These are phyloP conservation scores for Pedetes capensis DNA, from an alignment of 2,113 vertebrate species.

Conservation along the genomic window DNA sequence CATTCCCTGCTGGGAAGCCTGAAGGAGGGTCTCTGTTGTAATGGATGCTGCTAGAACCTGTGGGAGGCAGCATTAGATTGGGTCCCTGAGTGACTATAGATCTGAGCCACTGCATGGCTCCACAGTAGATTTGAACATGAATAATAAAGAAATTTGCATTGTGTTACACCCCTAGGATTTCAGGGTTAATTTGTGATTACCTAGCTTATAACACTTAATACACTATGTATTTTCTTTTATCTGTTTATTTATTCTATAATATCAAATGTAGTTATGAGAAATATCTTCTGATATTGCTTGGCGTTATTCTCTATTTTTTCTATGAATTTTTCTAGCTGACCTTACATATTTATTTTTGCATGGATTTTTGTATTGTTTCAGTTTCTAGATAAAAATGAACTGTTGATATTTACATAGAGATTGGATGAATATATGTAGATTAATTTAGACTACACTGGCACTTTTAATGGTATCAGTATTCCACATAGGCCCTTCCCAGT, in stretches of 20 bases:
- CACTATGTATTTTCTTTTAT: neutral
- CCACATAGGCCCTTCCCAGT: neutral
- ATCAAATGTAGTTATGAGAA: neutral
- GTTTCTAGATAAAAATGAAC: neutral
- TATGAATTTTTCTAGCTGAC: neutral
- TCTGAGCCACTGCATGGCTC: fast-evolving
- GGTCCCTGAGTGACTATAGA: neutral
- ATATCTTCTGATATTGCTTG: neutral
- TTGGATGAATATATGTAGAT: neutral
- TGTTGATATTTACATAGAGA: neutral
- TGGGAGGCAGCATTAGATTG: too few relatives aligned
- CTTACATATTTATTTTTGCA: neutral
- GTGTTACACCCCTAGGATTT: neutral
- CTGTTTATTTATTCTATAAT: neutral
- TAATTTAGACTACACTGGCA: neutral
- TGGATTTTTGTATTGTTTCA: neutral
- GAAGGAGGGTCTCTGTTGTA: neutral
- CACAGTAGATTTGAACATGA: neutral
- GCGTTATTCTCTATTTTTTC: neutral
- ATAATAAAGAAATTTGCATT: neutral
- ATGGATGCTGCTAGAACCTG: neutral
- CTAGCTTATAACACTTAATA: neutral
- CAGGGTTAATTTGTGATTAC: neutral
- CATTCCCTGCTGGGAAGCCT: neutral
- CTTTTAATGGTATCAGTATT: neutral